Base-by-base conservation (phyloP, 2,113 vertebrate genomes). In the Eulemur macaco region DNA sequence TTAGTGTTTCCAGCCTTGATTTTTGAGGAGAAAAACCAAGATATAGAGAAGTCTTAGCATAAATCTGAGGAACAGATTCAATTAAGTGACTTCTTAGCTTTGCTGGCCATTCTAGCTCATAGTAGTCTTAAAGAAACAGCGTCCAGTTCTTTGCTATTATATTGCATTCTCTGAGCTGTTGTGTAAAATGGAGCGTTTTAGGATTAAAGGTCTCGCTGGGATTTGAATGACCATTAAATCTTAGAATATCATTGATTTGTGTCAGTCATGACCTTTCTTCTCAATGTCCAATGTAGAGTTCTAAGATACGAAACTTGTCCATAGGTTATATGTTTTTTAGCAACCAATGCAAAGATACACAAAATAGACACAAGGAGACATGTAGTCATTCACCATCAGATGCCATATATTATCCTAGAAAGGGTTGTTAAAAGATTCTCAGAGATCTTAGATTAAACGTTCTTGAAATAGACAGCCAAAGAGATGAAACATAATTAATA, bases 1-100 rank as follows among this genome's bases (percentile, higher is more conserved):
- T 95, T 64, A 66, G 5, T 68, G 10, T 91, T 54, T 34, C 52
- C 37, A 1, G 74, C 27, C 87, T 87, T 96, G 69, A 25, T 87
- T 92, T 96, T 95, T 96, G 86, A 68, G 54, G 71, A 87, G 23
- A 34, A 90, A 86, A 86, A 81, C 23, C 64, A 77, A 95, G 69
- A 45, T 68, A 3, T 37, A 73, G 29, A 63, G 42, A 80, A 50
- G 21, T 60, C 3, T 86, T 86, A 50, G 23, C 14, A 45, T 80
- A 58, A 96, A 68, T 85, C 78, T 71, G 45, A 88, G 84, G 71
- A 56, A 20, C 37, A 52, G 15, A 52, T 74, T 80, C 14, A 54
- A 1, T 83, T 86, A 69, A 93, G 52, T 96, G n/a, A 86, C 45
- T 82, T 95, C 54, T 73, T 92, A 71, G 47, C n/a, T 56, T 95